Conservation (phyloP, 2,113 vertebrate species). For the Tylochromis polylepis region DNA sequence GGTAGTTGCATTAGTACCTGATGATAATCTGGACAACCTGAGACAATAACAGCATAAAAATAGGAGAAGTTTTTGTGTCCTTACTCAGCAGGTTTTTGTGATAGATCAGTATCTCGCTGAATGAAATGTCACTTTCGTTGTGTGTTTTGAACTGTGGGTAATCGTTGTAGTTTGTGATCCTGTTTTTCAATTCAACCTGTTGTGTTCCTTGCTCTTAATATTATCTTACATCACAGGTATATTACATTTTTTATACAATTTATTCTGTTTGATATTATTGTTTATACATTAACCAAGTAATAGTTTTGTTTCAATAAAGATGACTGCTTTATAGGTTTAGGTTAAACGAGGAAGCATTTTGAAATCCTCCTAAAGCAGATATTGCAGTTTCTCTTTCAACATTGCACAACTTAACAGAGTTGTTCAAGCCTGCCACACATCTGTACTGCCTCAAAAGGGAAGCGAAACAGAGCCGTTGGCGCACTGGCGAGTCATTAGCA, state of each 20-base stretch:
- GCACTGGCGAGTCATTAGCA: not conserved
- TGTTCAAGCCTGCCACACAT: conserved; percentile 30
- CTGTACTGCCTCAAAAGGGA: conserved; percentile 45
- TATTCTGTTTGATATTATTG: not conserved
- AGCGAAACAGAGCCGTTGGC: conserved; percentile 62
- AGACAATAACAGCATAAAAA: not conserved
- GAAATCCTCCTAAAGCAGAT: conserved; percentile 2
- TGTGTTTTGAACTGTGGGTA: not conserved
- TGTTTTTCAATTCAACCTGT: not conserved
- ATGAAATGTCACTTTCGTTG: conserved; percentile 8
- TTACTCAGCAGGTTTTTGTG: not conserved
- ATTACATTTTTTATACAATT: not conserved
- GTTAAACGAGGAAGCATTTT: not conserved
- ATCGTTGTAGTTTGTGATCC: not conserved
- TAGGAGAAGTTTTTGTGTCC: not conserved
- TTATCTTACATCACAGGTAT: not conserved
- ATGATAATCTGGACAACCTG: not conserved
- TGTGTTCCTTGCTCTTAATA: not conserved
- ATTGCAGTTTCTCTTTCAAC: conserved; percentile 8
- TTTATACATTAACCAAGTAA: not conserved
- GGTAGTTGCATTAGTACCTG: not conserved
- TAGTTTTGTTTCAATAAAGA: not conserved
- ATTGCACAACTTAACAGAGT: conserved; percentile 45
- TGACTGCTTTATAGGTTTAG: not conserved
- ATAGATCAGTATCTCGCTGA: not conserved